Base-by-base conservation (phyloP, 2,113 vertebrate genomes). In the Chloebia gouldiae region DNA sequence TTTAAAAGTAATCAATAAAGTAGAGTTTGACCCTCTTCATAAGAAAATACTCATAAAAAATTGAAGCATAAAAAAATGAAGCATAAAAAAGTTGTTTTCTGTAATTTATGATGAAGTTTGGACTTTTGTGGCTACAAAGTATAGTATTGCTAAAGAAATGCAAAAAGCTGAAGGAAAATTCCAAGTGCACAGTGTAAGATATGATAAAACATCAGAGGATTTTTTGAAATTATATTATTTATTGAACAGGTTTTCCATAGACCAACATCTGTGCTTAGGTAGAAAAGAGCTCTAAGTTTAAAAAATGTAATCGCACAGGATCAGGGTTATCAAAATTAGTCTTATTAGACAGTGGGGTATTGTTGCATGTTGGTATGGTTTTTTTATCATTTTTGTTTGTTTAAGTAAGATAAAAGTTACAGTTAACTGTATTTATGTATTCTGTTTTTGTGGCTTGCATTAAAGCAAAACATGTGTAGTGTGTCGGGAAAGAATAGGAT, bases 1-100 rank as follows among this genome's bases (percentile, higher is more conserved):
- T 88, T 96, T 83, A 92, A 90, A 97, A 77, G 70, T 96, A 88
- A 90, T 77, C 82, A 91, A 59, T 97, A 71, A 95, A 92, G 65
- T 44, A 87, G 82, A 81, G 25, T 72, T 84, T 72, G 65, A 78
- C 39, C 10, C 8, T 81, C 28, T 85, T 84, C 3, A 4, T 79
- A 65, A 75, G 66, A 61, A 96, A 91, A 72, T 2, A 4, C 7
- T 64, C 5, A 15, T 31, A 49, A 70, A 71, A 42, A 45, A 66
- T 13, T 2, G 7, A 75, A 85, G 42, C 12, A 66, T 35, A 39
- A 93, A 71, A 42, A 45, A 66, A 15, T 2, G 7, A 75, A 85
- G 42, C 12, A 66, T 35, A 39, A 93, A n/a, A n/a, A 35, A 10
- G 9, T 66, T 64, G 10, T 94, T 86, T 86, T 80, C 27, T 59